Percentiles rank a stretch among this genome's conserved stretches.
These are phyloP conservation scores for Solea senegalensis DNA, from an alignment of 2,113 vertebrate species.

Conservation along the genomic window DNA sequence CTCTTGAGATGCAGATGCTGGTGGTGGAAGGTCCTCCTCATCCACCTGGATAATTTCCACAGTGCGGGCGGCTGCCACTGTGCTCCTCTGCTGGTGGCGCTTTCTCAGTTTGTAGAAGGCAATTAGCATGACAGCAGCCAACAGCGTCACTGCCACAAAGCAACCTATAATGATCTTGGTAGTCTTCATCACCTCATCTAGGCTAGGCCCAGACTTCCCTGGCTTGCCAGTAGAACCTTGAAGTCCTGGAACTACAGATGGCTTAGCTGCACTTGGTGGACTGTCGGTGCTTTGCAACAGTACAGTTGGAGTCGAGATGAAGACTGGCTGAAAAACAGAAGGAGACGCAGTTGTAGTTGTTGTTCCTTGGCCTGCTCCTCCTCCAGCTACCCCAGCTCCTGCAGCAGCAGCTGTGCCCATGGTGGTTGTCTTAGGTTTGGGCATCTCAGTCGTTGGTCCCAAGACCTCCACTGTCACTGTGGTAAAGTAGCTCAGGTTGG, in stretches of 20 bases:
- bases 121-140: slow-evolving; percentile 96
- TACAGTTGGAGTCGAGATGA: slow-evolving; percentile 95
- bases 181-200: slow-evolving; percentile 99
- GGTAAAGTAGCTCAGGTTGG: slow-evolving; percentile 97
- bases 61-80: slow-evolving; percentile 90
- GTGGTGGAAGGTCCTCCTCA: slow-evolving; percentile 90
- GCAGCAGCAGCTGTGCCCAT: slow-evolving; percentile 77
- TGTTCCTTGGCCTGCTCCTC: slow-evolving; percentile 64
- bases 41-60: slow-evolving; percentile 97
- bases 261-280: slow-evolving; percentile 80
- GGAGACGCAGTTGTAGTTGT: slow-evolving; percentile 88
- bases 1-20: slow-evolving; percentile 84
- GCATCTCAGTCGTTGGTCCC: slow-evolving; percentile 88
- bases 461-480: slow-evolving; percentile 96
- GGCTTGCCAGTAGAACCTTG: slow-evolving; percentile 83
- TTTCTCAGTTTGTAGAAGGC: slow-evolving; percentile 98
- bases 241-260: slow-evolving; percentile 81
- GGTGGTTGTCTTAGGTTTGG: slow-evolving; percentile 89
- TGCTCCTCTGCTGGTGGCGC: slow-evolving; percentile 95
- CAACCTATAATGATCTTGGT: slow-evolving; percentile 99
- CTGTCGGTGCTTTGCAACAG: slow-evolving; percentile 89
- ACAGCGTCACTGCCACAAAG: slow-evolving; percentile 94
- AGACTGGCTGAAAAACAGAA: slow-evolving; percentile 93
- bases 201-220: slow-evolving; percentile 85
- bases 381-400: slow-evolving; percentile 64